Percentiles rank a stretch among this genome's conserved stretches.
Conservation (phyloP, 2,888 invertebrate genomes). For the Diachrysia chrysitis region DNA sequence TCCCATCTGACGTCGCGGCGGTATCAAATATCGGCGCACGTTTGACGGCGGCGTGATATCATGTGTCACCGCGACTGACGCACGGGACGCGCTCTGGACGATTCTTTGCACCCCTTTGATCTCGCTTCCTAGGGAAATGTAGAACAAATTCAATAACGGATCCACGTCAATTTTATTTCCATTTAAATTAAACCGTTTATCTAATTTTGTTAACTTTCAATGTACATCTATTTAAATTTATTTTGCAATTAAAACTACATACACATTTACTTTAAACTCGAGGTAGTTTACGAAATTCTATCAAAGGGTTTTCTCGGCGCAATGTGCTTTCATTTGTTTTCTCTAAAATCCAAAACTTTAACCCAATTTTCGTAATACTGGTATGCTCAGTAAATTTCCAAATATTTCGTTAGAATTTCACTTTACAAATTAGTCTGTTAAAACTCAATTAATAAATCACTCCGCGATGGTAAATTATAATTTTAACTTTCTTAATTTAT, state of each 20-base stretch:
- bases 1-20: constrained; percentile 29
- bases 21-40: constrained; percentile 35
- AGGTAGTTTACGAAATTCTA: neutral
- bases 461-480: neutral
- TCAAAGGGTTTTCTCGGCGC: neutral
- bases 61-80: constrained; percentile 29
- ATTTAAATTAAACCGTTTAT: constrained; percentile 12
- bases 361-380: constrained; percentile 3
- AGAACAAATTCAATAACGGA: constrained; percentile 28
- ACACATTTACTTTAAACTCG: neutral
- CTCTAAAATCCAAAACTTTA: constrained; percentile 1
- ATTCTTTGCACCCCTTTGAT: constrained; percentile 39
- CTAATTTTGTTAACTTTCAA: neutral
- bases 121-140: constrained; percentile 33
- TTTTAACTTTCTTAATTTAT: constrained; percentile 3
- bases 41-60: constrained; percentile 32
- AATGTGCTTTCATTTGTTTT: neutral
- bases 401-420: constrained; percentile 4
- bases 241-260: neutral
- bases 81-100: neutral
- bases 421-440: constrained; percentile 4
- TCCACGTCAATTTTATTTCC: constrained; percentile 15
- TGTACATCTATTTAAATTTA: neutral
- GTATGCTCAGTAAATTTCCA: constrained; percentile 2
- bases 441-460: constrained; percentile 4